Evolutionary conservation across 2,888 invertebrate genomes (phyloP).

Genomic region (Volucella zonaria): DNA sequence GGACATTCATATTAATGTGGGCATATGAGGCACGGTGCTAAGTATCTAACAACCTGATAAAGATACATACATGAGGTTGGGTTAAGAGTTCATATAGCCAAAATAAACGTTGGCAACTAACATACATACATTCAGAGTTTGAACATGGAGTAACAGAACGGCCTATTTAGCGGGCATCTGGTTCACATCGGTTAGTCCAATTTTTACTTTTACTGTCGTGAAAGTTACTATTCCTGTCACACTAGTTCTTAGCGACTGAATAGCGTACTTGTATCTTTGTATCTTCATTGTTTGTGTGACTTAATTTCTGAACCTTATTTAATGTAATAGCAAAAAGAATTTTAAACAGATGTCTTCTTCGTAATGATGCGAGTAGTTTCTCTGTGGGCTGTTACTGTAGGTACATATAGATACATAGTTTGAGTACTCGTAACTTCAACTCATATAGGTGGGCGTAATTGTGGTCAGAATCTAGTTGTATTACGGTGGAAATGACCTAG

Average conservation of each 20-base stretch:
- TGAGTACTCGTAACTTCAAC: too few species aligned
- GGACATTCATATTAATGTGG: conserved; percentile 2
- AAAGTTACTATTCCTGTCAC: neutral
- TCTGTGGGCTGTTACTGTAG: neutral
- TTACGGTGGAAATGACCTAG: conserved; percentile 36
- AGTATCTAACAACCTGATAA: conserved; percentile 18
- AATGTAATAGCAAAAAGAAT: conserved; percentile 16
- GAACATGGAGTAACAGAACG: neutral
- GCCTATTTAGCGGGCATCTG: conserved; percentile 3
- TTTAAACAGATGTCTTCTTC: conserved; percentile 25
- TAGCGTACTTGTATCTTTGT: neutral
- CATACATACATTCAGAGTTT: neutral
- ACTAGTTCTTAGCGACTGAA: neutral
- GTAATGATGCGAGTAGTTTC: neutral
- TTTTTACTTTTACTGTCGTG: conserved; percentile 45
- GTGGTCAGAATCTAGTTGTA: conserved; percentile 8
- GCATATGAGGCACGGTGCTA: neutral
- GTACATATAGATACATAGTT: neutral
- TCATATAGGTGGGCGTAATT: conserved; percentile 40
- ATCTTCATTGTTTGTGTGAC: conserved; percentile 22
- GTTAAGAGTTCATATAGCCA: conserved; percentile 43
- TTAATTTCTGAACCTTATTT: conserved; percentile 38
- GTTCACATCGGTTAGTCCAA: conserved; percentile 4
- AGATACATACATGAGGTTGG: conserved; percentile 1
- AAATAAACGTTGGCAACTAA: conserved; percentile 10